Evolutionary conservation across 2,888 invertebrate genomes (phyloP), one percentile per base, ranked within the genome.

Genomic region (Plagodis pulveraria): DNA sequence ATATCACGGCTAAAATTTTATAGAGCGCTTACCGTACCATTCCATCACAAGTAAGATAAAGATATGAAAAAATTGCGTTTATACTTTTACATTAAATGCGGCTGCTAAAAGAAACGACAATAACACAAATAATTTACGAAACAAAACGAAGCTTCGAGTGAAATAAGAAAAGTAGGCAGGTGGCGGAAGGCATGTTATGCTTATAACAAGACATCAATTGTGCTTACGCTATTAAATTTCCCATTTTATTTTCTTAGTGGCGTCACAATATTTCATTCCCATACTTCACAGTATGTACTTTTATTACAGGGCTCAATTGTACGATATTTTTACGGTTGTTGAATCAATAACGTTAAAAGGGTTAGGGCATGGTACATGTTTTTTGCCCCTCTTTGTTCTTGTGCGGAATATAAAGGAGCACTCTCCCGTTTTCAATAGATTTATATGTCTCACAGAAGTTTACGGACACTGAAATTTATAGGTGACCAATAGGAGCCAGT

Each of bases 251-350:
- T 75, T 73, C 69, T 74, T 77, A 78, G 65, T 77, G 76, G 74
- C 73, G 68, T 71, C 71, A 77, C 76, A 79, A 84, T 86, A 85
- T 86, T 87, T 86, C 86, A 86, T 87, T 22, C 84, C 79, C 79
- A 69, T 80, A 82, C 79, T 81, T 82, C 75, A 84, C 76, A 81
- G 76, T 78, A 74, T 77, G 85, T 86, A 82, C 84, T 86, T 88
- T 88, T 86, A 89, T 86, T 87, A 84, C 77, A 53, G 66, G 84
- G 86, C 83, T 86, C 80, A 85, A 86, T 82, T 87, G 87, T 89
- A 88, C 80, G 86, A 82, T 89, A 86, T 87, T 85, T 87, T 89
- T 87, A 89, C 84, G 84, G 84, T 71, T 80, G 81, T 85, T 86
- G 84, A 80, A 81, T 78, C 80, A 81, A 80, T 80, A 84, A 80